These are phyloP conservation scores for Melanotaenia duboulayi DNA, from an alignment of 2,113 vertebrate species.

Conservation along the genomic window DNA sequence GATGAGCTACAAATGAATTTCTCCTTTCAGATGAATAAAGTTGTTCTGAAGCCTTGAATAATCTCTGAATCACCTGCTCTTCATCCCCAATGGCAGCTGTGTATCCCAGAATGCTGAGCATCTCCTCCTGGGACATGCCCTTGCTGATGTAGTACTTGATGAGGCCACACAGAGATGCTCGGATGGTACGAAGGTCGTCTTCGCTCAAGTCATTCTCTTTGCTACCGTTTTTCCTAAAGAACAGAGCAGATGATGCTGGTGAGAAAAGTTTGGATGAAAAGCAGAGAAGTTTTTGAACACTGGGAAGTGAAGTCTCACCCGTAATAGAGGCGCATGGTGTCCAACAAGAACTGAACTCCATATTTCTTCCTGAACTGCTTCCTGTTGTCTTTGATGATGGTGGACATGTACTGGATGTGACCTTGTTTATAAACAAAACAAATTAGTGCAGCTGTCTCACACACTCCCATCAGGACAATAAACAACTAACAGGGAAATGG, in stretches of 20 bases:
- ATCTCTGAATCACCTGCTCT: slow-evolving; percentile 88
- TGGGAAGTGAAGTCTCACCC: slow-evolving; percentile 83
- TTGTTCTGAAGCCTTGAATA: too few species aligned
- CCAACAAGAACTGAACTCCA: slow-evolving; percentile 95
- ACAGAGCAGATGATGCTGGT: background rate
- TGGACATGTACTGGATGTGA: slow-evolving; percentile 97
- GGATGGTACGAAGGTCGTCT: slow-evolving; percentile 91
- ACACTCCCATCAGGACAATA: background rate
- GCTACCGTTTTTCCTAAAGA: slow-evolving; percentile 65
- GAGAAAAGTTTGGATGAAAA: too few species aligned
- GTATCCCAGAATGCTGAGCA: slow-evolving; percentile 95
- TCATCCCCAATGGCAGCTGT: slow-evolving; percentile 92
- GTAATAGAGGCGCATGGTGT: slow-evolving; percentile 93
- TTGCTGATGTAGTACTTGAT: slow-evolving; percentile 98
- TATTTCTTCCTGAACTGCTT: slow-evolving; percentile 95
- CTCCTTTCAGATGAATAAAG: too few species aligned
- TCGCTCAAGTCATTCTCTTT: slow-evolving; percentile 86
- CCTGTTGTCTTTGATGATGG: slow-evolving; percentile 95
- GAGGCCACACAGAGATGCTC: slow-evolving; percentile 90
- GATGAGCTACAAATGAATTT: too few species aligned
- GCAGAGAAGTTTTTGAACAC: background rate
- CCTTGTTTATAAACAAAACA: slow-evolving; percentile 75
- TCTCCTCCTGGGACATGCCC: slow-evolving; percentile 93
- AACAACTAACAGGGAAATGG: too few species aligned
- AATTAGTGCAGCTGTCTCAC: background rate